Evolutionary conservation across 2,797 vertebrate species (phyloP).

Genomic region (Rousettus madagascariensis): DNA sequence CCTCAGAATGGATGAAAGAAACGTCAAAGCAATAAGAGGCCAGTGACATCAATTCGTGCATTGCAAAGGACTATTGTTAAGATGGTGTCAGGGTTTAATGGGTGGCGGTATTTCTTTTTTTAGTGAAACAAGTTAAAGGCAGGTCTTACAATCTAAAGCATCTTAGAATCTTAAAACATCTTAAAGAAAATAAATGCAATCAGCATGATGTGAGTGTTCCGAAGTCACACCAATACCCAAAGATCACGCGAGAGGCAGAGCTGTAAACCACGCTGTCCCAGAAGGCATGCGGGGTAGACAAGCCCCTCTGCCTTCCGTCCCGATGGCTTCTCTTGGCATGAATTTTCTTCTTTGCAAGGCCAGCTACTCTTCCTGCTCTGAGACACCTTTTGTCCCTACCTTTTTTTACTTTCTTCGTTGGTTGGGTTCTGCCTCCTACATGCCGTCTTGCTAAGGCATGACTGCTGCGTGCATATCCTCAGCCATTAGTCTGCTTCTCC

Average conservation of each 20-base stretch:
- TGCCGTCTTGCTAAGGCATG: not conserved
- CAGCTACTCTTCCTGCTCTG: not conserved
- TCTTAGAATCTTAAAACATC: not conserved
- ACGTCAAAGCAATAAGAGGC: not conserved
- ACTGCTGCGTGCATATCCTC: rapidly evolving
- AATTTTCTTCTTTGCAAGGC: not conserved
- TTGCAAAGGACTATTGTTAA: not conserved
- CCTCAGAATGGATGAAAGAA: not conserved
- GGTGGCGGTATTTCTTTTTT: not conserved
- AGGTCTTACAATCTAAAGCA: not conserved
- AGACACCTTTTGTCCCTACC: not conserved
- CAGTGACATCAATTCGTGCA: not conserved
- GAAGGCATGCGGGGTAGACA: not conserved
- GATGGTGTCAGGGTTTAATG: not conserved
- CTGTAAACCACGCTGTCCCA: not conserved
- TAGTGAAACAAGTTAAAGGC: not conserved
- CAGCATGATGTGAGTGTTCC: not conserved
- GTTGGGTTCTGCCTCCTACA: not conserved
- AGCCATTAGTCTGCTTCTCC: not conserved
- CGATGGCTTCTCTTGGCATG: not conserved
- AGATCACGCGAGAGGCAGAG: not conserved
- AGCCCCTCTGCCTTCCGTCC: not conserved
- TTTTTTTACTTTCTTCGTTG: not conserved
- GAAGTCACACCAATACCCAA: not conserved
- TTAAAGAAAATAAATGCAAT: not conserved